phyloP scores from a whole-genome alignment of 2,797 vertebrate genomes.

The Caiman crocodilus region DNA sequence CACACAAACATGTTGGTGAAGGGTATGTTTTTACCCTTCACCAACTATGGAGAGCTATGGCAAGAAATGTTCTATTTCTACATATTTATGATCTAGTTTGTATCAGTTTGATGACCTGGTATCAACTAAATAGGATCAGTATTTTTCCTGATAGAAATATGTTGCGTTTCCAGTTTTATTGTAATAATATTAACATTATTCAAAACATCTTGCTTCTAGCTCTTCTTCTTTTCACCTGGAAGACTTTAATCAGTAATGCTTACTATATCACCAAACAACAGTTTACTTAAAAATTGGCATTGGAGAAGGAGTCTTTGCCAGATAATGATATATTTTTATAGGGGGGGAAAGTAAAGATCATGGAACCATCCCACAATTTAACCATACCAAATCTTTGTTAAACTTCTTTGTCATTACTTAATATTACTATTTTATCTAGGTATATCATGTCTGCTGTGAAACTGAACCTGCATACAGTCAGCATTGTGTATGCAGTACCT shows the following conservation, averaged over 20 bases:
- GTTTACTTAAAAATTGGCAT: neutral
- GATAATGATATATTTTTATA: neutral
- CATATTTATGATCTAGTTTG: too few relatives aligned
- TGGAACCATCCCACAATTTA: neutral
- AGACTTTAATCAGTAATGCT: neutral
- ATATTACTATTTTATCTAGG: slow-evolving; percentile 13
- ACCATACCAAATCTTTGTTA: neutral
- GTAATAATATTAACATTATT: slow-evolving; percentile 22
- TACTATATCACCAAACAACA: neutral
- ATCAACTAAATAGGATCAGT: neutral
- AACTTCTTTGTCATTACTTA: slow-evolving; percentile 41
- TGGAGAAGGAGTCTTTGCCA: neutral
- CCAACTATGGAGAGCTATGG: neutral
- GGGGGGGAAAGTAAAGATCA: neutral
- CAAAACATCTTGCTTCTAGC: slow-evolving; percentile 7
- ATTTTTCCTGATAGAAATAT: neutral
- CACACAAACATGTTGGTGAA: rapidly evolving
- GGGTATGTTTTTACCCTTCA: neutral
- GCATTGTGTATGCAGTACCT: neutral
- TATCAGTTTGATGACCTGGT: neutral
- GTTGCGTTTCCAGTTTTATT: slow-evolving; percentile 20
- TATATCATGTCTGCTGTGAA: slow-evolving; percentile 30
- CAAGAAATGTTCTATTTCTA: too few relatives aligned
- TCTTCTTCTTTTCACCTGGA: neutral
- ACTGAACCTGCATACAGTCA: slow-evolving; percentile 40